Base-by-base conservation (phyloP, 2,113 vertebrate species). In the Mirza zaza region DNA sequence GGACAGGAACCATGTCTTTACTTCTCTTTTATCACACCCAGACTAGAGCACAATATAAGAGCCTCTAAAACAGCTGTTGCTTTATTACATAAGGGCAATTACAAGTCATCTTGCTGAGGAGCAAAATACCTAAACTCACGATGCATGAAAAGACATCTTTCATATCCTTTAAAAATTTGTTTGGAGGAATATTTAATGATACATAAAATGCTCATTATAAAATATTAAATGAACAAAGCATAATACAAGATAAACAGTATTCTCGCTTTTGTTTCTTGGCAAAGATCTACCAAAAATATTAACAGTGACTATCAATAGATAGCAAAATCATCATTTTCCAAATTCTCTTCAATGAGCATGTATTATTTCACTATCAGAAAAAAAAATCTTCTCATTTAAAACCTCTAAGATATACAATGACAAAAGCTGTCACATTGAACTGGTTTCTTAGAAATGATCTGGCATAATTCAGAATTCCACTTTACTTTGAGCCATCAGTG, bases 301-400 rank as follows among this genome's bases (percentile, higher is more conserved):
- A 94, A 76, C 70, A 55, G 1, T 84, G 48, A 65, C 34, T 67
- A 86, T 20, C 39, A 91, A 5, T 92, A 48, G 17, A 93, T 34
- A 36, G 61, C 48, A 96, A 93, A 82, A 81, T 82, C 21, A 8
- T 91, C 13, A 77, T 55, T 92, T 97, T 68, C 45, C 48, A 96
- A 92, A 94, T 81, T 76, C 18, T 80, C 67, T 57, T 84, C 84
- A 94, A 61, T 79, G 15, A 92, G 13, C 15, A 84, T 29, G 27
- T 50, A 11, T 36, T 83, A 91, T 87, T 95, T 90, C 81, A 97
- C 63, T 84, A 61, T 67, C 36, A 68, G 73, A 32, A 17, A 50
- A 77, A 79, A 55, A 79, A 55, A 79, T 55, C 50, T 34, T 25
- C 32, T 36, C 76, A 79, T 55, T 55, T 36, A 55, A 55, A 52